phyloP scores from a whole-genome alignment of 2,888 invertebrate species.

The Hypomecis atomaria region DNA sequence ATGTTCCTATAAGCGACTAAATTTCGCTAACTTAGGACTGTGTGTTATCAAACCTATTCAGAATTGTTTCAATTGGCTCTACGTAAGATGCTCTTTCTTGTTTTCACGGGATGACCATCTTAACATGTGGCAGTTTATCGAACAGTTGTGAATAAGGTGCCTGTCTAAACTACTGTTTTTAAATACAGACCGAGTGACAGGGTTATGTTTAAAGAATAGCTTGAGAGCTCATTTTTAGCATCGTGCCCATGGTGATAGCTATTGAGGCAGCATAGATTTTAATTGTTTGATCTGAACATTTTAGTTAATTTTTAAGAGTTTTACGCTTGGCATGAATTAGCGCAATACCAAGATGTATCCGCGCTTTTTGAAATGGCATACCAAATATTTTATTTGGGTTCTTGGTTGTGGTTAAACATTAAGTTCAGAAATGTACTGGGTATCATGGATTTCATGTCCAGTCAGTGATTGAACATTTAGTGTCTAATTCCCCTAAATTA shows the following conservation, averaged over 20 bases:
- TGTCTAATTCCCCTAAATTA: too few species aligned
- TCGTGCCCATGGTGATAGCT: background rate
- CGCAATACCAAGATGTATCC: background rate
- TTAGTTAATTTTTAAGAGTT: background rate
- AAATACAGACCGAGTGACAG: constrained; percentile 9
- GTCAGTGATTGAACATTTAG: too few species aligned
- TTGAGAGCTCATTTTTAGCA: background rate
- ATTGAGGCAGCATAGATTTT: background rate
- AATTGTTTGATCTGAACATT: background rate
- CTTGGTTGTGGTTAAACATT: too few species aligned
- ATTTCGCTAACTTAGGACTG: background rate
- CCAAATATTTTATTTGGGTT: too few species aligned
- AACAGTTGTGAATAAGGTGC: constrained; percentile 2
- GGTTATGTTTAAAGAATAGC: background rate
- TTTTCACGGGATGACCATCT: background rate
- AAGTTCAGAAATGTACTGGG: too few species aligned
- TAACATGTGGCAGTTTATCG: background rate
- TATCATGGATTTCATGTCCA: too few species aligned
- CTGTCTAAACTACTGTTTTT: background rate
- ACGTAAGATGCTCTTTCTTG: background rate
- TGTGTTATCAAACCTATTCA: constrained; percentile 4
- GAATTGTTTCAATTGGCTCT: background rate
- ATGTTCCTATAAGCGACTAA: background rate
- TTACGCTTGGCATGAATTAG: background rate
- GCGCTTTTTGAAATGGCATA: too few species aligned